Percentiles rank a stretch among this genome's conserved stretches.
Conservation (phyloP, 2,888 invertebrate genomes). For the Augiades crinisus region DNA sequence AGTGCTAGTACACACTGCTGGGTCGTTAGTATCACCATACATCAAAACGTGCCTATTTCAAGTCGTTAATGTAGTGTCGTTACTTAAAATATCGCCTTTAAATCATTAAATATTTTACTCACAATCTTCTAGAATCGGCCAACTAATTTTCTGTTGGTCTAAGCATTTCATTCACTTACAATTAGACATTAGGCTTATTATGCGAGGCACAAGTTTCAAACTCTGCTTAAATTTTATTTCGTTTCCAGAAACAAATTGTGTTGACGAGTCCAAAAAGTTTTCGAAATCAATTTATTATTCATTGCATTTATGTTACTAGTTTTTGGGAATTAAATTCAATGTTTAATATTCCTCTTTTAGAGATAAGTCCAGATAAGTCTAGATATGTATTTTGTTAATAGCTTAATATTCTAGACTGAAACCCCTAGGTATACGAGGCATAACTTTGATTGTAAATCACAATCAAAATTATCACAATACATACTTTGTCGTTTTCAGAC, state of each 20-base stretch:
- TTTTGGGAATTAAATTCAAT: no score
- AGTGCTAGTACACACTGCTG: conserved; percentile 38
- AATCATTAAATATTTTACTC: neutral
- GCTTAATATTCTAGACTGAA: no score
- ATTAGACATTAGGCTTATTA: no score
- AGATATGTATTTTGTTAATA: no score
- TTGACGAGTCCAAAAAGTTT: neutral
- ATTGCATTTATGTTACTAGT: no score
- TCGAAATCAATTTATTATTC: no score
- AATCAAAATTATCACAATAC: no score
- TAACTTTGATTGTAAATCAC: no score
- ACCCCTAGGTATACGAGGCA: no score
- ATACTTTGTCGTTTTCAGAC: no score
- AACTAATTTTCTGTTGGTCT: neutral
- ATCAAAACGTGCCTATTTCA: conserved; percentile 20
- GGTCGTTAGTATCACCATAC: conserved; percentile 19
- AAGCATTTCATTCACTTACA: neutral
- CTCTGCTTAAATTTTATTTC: neutral
- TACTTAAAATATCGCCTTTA: conserved; percentile 9
- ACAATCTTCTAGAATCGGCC: neutral
- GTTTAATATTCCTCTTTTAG: no score
- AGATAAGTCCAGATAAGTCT: no score
- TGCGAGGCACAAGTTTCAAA: neutral
- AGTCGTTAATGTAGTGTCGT: conserved; percentile 8
- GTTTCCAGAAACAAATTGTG: neutral